Percentiles rank a stretch among this genome's conserved stretches.
phyloP scores from a whole-genome alignment of 2,797 vertebrate genomes.

The Oryzias dopingdopingensis region DNA sequence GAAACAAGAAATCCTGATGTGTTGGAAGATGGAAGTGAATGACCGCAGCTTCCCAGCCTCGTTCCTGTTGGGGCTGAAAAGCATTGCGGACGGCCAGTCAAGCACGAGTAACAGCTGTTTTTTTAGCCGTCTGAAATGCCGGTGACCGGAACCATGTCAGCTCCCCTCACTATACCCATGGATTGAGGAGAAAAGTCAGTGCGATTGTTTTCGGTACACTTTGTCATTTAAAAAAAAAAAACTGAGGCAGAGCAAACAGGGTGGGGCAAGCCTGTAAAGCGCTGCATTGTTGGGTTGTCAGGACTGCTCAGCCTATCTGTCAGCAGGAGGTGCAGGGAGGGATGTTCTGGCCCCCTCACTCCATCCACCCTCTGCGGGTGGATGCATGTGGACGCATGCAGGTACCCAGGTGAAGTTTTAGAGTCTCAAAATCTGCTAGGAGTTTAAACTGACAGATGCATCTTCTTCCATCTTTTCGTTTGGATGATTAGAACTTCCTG shows the following conservation, averaged over 20 bases:
- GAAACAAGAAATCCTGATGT: conserved; percentile 52
- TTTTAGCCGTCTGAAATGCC: conserved; percentile 93
- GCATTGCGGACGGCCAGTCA: conserved; percentile 87
- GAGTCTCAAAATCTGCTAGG: too few relatives aligned
- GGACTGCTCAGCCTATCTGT: conserved; percentile 84
- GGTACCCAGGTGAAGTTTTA: too few relatives aligned
- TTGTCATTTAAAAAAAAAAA: conserved; percentile 84
- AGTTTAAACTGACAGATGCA: too few relatives aligned
- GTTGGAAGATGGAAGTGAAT: conserved; percentile 69
- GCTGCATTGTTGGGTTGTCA: conserved; percentile 88
- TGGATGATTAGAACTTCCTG: too few relatives aligned
- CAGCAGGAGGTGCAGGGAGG: conserved; percentile 56
- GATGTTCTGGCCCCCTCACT: conserved; percentile 77
- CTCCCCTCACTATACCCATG: conserved; percentile 86
- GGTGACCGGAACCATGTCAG: conserved; percentile 91
- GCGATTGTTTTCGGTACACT: conserved; percentile 92
- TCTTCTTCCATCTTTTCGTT: too few relatives aligned
- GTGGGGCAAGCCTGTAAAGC: conserved; percentile 80
- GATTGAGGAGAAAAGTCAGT: conserved; percentile 86
- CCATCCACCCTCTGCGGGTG: background rate
- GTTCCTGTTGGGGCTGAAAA: conserved; percentile 89
- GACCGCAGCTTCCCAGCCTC: conserved; percentile 71
- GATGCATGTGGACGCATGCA: too few relatives aligned
- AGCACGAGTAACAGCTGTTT: conserved; percentile 91
- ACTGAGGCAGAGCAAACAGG: conserved; percentile 87